Evolutionary conservation across 2,888 invertebrate species (phyloP), one percentile per base, ranked within the genome.

Genomic region (Chironomus tentans): DNA sequence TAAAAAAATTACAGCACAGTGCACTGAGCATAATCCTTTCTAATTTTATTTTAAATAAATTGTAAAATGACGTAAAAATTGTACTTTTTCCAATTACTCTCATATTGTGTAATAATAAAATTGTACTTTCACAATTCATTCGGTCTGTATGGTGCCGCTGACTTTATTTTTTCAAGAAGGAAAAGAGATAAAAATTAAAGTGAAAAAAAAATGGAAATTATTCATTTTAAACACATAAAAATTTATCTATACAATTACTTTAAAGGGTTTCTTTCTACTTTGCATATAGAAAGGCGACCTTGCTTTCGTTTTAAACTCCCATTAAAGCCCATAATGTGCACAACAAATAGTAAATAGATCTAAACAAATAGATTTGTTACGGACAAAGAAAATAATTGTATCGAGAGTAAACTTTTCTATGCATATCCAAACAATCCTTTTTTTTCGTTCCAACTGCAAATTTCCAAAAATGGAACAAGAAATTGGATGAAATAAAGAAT

Each of bases 331-430:
- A 70, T 71, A 71, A 71, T 47, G 71, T 56, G 6, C 56, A 18
- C 7, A 56, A 28, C 24, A 24, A 2, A 71, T n/a, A n/a, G 24
- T 56, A 72, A 68, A 46, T n/a, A 61, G 38, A 38, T 38, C 38
- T 21, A 70, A 70, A 56, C 71, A 72, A 68, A 18, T 13, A 48
- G 50, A 56, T 72, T 72, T n/a, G 72, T 38, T 72, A 72, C 72
- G 72, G 72, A 61, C 62, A 61, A 18, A 71, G 38, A 38, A 38
- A 71, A 61, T 72, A 72, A 72, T 72, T 72, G 61, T 56, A 72
- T 18, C 72, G 22, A 65, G 38, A 38, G 10, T 15, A 18, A 56
- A 56, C 1, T 15, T 56, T 56, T 13, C 50, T 10, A 65, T n/a
- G 56, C 24, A 6, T 24, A 13, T 6, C 65, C 5, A 24, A 21